Evolutionary conservation across 1,140 invertebrate species (phyloP).

Genomic region (Atta cephalotes): DNA sequence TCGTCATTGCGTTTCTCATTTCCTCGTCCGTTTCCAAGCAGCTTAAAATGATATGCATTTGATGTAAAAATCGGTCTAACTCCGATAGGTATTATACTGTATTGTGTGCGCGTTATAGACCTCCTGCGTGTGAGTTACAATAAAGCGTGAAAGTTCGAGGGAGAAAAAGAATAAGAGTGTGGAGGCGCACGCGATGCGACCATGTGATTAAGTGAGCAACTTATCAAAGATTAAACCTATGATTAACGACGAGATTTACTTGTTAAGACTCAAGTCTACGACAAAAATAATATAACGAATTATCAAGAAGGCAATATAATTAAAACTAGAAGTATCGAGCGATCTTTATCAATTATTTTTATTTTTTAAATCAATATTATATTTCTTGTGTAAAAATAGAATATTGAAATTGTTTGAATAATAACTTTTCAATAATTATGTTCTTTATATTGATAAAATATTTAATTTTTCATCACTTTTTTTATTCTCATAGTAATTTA

Average conservation of each 20-base stretch:
- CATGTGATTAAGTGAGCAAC: slow-evolving; percentile 43
- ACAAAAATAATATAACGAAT: slow-evolving; percentile 13
- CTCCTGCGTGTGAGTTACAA: neutral
- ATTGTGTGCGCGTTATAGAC: neutral
- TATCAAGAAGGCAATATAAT: neutral
- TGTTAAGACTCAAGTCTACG: slow-evolving; percentile 6
- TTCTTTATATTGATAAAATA: no score
- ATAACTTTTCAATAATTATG: no score
- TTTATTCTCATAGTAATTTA: no score
- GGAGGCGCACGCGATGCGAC: slow-evolving; percentile 27
- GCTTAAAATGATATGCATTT: neutral
- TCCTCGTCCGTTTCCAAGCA: neutral
- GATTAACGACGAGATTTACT: slow-evolving; percentile 39
- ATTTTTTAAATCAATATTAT: no score
- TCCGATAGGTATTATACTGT: neutral
- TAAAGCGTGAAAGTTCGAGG: neutral
- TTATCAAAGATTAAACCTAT: slow-evolving; percentile 41
- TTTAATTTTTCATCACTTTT: no score
- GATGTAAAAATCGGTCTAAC: neutral
- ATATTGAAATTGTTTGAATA: no score
- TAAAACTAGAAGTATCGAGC: no score
- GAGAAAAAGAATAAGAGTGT: neutral
- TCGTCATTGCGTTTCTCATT: slow-evolving; percentile 3
- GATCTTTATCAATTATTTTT: no score
- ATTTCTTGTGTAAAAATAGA: no score